phyloP scores from a whole-genome alignment of 2,888 invertebrate species.

The Listrodromus nycthemerus region DNA sequence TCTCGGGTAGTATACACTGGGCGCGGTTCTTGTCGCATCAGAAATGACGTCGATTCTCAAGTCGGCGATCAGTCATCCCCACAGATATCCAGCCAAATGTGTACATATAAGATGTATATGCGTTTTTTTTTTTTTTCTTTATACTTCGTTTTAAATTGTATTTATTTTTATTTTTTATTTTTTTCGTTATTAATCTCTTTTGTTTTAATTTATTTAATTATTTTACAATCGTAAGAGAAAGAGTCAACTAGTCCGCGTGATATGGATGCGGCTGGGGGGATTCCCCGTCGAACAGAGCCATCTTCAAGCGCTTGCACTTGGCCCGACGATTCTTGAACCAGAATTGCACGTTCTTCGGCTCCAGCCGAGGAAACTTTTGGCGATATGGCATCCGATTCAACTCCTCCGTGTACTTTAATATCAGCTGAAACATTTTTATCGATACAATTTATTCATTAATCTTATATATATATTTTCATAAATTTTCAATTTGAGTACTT shows the following conservation, averaged over 20 bases:
- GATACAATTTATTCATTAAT: slow-evolving; percentile 3
- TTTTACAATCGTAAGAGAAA: slow-evolving; percentile 52
- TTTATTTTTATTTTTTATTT: slow-evolving; percentile 42
- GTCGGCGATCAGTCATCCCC: slow-evolving; percentile 26
- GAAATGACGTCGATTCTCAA: slow-evolving; percentile 45
- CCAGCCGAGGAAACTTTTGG: slow-evolving; percentile 99
- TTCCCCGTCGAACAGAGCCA: slow-evolving; percentile 93
- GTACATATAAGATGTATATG: slow-evolving; percentile 53
- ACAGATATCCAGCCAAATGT: slow-evolving; percentile 31
- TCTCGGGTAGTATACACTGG: slow-evolving; percentile 66
- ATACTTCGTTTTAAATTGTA: slow-evolving; percentile 37
- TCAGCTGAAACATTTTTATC: slow-evolving; percentile 87
- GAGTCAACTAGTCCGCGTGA: slow-evolving; percentile 80
- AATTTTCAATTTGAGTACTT: no score
- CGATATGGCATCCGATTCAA: slow-evolving; percentile 98
- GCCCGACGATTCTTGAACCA: slow-evolving; percentile 99
- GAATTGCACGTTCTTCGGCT: slow-evolving; percentile 99
- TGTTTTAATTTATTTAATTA: slow-evolving; percentile 60
- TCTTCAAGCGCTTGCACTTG: slow-evolving; percentile 98
- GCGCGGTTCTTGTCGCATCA: slow-evolving; percentile 42
- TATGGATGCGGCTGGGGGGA: slow-evolving; percentile 86
- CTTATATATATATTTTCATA: no score
- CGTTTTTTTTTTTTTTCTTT: slow-evolving; percentile 33
- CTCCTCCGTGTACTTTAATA: slow-evolving; percentile 98
- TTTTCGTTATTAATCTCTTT: slow-evolving; percentile 41